phyloP scores from a whole-genome alignment of 2,113 vertebrate genomes.

The Condylura cristata region DNA sequence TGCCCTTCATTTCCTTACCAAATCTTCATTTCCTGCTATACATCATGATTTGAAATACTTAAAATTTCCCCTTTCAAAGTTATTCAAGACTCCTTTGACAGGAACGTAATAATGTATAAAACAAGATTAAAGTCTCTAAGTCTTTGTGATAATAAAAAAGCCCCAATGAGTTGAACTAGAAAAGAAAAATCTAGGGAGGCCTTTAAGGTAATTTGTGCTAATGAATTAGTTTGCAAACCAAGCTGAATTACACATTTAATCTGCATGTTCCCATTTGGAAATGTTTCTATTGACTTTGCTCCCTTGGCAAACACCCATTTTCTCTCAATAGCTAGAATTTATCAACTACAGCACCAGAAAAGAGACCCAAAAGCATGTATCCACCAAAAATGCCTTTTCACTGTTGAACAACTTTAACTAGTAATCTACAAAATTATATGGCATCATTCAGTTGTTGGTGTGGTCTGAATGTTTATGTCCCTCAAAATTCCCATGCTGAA shows the following conservation, averaged over 20 bases:
- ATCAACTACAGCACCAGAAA: slow-evolving; percentile 6
- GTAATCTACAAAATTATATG: neutral
- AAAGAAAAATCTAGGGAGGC: neutral
- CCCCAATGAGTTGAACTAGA: neutral
- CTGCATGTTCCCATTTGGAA: slow-evolving; percentile 40
- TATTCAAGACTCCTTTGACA: slow-evolving; percentile 47
- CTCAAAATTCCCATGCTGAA: neutral
- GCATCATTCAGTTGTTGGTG: neutral
- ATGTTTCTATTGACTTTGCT: slow-evolving; percentile 40
- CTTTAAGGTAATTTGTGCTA: slow-evolving; percentile 32
- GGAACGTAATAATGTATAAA: neutral
- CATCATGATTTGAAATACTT: neutral
- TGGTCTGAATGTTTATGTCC: neutral
- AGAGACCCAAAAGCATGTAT: neutral
- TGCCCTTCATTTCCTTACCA: slow-evolving; percentile 62
- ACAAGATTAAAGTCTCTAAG: neutral
- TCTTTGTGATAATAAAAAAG: neutral
- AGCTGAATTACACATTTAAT: slow-evolving; percentile 52
- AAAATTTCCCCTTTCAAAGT: slow-evolving; percentile 40
- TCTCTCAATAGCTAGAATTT: slow-evolving; percentile 14
- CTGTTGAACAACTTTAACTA: neutral
- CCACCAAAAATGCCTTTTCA: neutral
- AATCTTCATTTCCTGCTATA: slow-evolving; percentile 68
- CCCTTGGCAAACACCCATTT: slow-evolving; percentile 21
- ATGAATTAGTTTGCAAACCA: slow-evolving; percentile 23